These are phyloP conservation scores for Oryctes rhinoceros DNA, from an alignment of 1,140 invertebrate species.

Conservation along the genomic window DNA sequence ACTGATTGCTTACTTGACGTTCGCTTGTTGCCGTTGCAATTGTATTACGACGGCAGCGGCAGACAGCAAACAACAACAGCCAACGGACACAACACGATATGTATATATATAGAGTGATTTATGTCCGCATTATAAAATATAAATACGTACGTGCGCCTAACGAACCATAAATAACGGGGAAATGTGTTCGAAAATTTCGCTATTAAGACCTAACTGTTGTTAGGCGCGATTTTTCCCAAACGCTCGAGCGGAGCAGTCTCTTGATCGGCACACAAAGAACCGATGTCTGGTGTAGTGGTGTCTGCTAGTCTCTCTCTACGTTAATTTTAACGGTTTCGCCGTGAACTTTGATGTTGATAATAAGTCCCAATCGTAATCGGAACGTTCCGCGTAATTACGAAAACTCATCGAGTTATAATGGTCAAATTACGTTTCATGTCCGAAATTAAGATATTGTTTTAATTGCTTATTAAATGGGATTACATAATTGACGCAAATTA, in stretches of 20 bases:
- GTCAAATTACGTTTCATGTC: neutral
- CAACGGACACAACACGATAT: too few species aligned
- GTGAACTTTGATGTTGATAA: neutral
- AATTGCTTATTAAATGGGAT: too few species aligned
- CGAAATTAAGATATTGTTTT: too few species aligned
- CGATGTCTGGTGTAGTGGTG: neutral
- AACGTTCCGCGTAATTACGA: neutral
- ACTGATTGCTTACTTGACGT: too few species aligned
- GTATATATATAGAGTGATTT: neutral
- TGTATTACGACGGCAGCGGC: too few species aligned
- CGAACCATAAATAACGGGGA: constrained; percentile 9
- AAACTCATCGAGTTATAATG: too few species aligned
- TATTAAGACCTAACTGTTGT: constrained; percentile 10
- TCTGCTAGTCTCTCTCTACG: neutral
- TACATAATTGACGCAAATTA: too few species aligned
- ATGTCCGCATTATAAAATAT: constrained; percentile 6
- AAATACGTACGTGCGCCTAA: constrained; percentile 1
- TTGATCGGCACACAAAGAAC: constrained; percentile 13
- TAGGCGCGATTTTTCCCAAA: neutral
- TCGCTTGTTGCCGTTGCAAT: too few species aligned
- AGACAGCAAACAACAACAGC: too few species aligned
- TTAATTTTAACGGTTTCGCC: constrained; percentile 4
- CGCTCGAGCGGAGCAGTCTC: neutral
- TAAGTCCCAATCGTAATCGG: neutral
- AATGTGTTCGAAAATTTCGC: constrained; percentile 14